Conservation (phyloP, 2,113 vertebrate species). For the Felis catus region DNA sequence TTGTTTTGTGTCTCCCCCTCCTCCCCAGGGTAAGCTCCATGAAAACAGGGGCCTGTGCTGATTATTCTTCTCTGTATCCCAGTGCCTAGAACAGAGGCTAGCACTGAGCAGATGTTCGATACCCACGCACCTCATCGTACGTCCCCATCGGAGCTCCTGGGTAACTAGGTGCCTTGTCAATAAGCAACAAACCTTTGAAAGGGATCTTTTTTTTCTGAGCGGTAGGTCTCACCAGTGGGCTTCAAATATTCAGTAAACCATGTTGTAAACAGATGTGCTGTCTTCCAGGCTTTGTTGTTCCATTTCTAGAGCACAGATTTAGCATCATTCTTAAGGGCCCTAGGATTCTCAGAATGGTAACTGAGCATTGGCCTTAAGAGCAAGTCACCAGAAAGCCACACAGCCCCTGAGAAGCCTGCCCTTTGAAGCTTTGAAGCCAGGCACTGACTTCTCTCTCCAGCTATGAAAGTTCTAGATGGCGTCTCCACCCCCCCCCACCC, state of each 20-base stretch:
- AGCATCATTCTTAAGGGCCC: neutral
- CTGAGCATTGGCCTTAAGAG: neutral
- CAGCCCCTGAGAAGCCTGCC: neutral
- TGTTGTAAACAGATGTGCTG: neutral
- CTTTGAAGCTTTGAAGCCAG: neutral
- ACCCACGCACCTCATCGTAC: neutral
- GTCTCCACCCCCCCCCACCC: neutral
- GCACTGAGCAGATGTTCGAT: neutral
- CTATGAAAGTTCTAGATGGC: neutral
- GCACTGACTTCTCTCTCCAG: neutral
- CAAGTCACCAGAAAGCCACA: neutral
- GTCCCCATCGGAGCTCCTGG: neutral
- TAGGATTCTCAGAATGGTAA: neutral
- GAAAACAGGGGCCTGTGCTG: neutral
- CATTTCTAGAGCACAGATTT: neutral
- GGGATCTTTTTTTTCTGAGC: neutral
- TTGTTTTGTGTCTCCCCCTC: neutral
- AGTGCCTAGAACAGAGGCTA: neutral
- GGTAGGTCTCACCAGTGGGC: neutral
- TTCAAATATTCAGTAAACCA: neutral
- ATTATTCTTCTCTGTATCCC: neutral
- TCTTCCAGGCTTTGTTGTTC: neutral
- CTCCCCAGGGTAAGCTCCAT: neutral
- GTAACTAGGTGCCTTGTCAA: neutral
- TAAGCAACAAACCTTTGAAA: neutral